Percentiles rank a stretch among this genome's conserved stretches.
These are phyloP conservation scores for Scaptomyza graminum DNA, from an alignment of 1,140 invertebrate species.

Conservation along the genomic window DNA sequence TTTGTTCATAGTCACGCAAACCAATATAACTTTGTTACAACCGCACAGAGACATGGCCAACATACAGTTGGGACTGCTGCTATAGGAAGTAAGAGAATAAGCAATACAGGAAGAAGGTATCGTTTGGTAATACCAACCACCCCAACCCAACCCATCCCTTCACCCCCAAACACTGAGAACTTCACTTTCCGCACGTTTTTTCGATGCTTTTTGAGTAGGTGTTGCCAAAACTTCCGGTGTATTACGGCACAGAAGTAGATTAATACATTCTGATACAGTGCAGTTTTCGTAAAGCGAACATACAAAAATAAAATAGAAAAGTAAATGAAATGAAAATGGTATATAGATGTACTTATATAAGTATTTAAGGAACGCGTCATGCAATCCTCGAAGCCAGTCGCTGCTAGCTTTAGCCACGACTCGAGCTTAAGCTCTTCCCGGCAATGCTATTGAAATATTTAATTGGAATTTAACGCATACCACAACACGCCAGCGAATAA, in stretches of 20 bases:
- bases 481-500: slow-evolving; percentile 69
- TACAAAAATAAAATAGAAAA: slow-evolving; percentile 29
- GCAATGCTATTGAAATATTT: slow-evolving; percentile 74
- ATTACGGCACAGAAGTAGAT: slow-evolving; percentile 69
- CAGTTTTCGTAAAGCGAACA: slow-evolving; percentile 30
- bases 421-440: slow-evolving; percentile 21
- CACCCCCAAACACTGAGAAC: too few species aligned
- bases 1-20: slow-evolving; percentile 81
- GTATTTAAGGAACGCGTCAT: slow-evolving; percentile 13
- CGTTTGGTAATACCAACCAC: slow-evolving; percentile 1
- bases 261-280: slow-evolving; percentile 78
- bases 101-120: slow-evolving; percentile 47
- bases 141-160: neutral
- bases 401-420: neutral
- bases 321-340: slow-evolving; percentile 44
- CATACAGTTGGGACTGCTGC: slow-evolving; percentile 41
- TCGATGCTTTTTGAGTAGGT: slow-evolving; percentile 71
- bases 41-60: slow-evolving; percentile 74
- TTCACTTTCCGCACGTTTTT: slow-evolving; percentile 22
- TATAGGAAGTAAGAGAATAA: slow-evolving; percentile 34
- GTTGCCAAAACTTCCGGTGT: slow-evolving; percentile 78
- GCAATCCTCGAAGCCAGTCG: slow-evolving; percentile 12
- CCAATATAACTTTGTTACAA: slow-evolving; percentile 81
- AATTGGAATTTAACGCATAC: slow-evolving; percentile 81
- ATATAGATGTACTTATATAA: slow-evolving; percentile 4